phyloP scores from a whole-genome alignment of 2,797 vertebrate genomes.

The Coregonus sp. region DNA sequence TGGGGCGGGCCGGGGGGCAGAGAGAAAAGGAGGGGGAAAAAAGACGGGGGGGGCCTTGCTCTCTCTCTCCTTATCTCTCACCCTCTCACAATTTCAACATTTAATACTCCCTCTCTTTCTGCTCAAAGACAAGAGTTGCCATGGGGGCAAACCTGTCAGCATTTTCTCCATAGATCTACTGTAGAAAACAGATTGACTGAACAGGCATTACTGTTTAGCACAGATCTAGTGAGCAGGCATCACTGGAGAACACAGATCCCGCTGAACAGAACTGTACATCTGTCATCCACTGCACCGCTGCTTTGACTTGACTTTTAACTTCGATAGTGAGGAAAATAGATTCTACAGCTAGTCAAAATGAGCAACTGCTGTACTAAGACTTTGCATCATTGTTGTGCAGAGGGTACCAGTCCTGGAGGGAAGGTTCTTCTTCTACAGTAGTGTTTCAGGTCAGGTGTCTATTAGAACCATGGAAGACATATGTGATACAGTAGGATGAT shows the following conservation, averaged over 20 bases:
- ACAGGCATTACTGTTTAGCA: not conserved
- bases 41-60: no score
- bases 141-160: conserved; percentile 14
- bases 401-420: no score
- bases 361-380: conserved; percentile 24
- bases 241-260: not conserved
- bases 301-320: conserved; percentile 26
- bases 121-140: conserved; percentile 12
- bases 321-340: not conserved
- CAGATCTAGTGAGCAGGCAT: not conserved
- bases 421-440: not conserved
- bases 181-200: not conserved
- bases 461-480: conserved; percentile 1
- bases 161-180: not conserved
- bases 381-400: not conserved
- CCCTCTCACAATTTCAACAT: not conserved
- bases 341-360: conserved; percentile 14
- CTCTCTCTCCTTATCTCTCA: not conserved
- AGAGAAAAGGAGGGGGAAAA: no score
- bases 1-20: no score
- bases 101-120: conserved; percentile 4
- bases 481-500: no score
- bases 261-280: not conserved
- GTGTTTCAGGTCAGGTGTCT: not conserved
- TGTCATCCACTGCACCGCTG: conserved; percentile 9